These are phyloP conservation scores for Nebria ingens DNA, from an alignment of 1,140 invertebrate species.

Conservation along the genomic window DNA sequence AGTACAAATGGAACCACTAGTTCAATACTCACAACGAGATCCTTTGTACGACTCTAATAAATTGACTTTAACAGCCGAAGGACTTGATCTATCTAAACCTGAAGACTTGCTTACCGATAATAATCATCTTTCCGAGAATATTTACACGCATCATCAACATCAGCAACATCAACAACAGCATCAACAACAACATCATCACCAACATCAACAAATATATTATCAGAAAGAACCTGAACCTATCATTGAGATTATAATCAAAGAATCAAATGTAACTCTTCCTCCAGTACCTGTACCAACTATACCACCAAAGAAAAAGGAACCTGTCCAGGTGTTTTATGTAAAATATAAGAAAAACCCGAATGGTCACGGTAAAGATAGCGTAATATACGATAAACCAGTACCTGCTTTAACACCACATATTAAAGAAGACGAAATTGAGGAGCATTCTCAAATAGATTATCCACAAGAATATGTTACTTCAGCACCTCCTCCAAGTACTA, in stretches of 20 bases:
- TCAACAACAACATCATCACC: too few species aligned
- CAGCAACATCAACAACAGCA: slow-evolving; percentile 38
- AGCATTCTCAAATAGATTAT: slow-evolving; percentile 33
- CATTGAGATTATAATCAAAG: slow-evolving; percentile 84
- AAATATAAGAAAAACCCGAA: slow-evolving; percentile 75
- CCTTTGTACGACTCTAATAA: slow-evolving; percentile 54
- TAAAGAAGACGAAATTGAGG: slow-evolving; percentile 47
- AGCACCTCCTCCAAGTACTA: slow-evolving; percentile 54
- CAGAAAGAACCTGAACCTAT: slow-evolving; percentile 74
- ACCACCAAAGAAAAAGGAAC: slow-evolving; percentile 58
- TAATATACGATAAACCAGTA: slow-evolving; percentile 66
- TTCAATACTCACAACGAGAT: slow-evolving; percentile 67
- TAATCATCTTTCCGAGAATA: slow-evolving; percentile 35
- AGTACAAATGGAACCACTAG: slow-evolving; percentile 67
- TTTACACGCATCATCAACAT: slow-evolving; percentile 28
- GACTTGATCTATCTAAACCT: slow-evolving; percentile 37
- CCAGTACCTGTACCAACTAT: slow-evolving; percentile 38
- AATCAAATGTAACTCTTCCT: slow-evolving; percentile 70
- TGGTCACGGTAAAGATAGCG: slow-evolving; percentile 50
- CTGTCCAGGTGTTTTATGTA: slow-evolving; percentile 81
- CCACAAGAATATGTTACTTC: slow-evolving; percentile 36
- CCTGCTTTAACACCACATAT: slow-evolving; percentile 58
- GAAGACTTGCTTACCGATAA: slow-evolving; percentile 38
- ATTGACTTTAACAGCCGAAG: slow-evolving; percentile 39
- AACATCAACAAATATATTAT: slow-evolving; percentile 48